These are phyloP conservation scores for Eleutherodactylus coqui DNA, from an alignment of 2,797 vertebrate species.

Conservation along the genomic window DNA sequence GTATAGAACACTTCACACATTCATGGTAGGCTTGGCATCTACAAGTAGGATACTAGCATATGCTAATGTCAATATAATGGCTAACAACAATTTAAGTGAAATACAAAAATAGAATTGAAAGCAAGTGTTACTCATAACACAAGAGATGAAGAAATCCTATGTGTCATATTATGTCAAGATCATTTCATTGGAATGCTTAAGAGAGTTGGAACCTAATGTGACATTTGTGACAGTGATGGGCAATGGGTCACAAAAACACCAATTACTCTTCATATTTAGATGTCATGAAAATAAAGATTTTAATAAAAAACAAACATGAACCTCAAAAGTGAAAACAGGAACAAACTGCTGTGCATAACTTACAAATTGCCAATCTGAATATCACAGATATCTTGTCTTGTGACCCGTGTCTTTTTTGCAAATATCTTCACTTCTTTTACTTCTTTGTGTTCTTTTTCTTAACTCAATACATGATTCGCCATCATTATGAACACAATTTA, in stretches of 20 bases:
- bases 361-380: not conserved
- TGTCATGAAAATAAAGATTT: not conserved
- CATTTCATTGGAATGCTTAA: not conserved
- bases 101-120: not conserved
- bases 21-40: not conserved
- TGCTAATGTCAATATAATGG: not conserved
- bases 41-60: not conserved
- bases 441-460: not conserved
- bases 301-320: not conserved
- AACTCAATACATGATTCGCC: not conserved
- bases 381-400: not conserved
- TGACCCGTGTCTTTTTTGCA: not conserved
- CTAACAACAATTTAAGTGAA: not conserved
- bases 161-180: conserved; percentile 1
- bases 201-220: conserved; percentile 13
- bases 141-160: not conserved
- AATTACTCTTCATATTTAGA: not conserved
- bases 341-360: not conserved
- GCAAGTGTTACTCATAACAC: not conserved
- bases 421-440: not conserved
- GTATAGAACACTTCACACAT: too few species aligned
- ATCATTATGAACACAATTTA: not conserved
- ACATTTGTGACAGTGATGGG: not conserved
- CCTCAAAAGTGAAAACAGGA: not conserved
- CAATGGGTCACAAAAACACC: not conserved